Evolutionary conservation across 2,888 invertebrate species (phyloP).

Genomic region (Tenthredo scrophulariae): DNA sequence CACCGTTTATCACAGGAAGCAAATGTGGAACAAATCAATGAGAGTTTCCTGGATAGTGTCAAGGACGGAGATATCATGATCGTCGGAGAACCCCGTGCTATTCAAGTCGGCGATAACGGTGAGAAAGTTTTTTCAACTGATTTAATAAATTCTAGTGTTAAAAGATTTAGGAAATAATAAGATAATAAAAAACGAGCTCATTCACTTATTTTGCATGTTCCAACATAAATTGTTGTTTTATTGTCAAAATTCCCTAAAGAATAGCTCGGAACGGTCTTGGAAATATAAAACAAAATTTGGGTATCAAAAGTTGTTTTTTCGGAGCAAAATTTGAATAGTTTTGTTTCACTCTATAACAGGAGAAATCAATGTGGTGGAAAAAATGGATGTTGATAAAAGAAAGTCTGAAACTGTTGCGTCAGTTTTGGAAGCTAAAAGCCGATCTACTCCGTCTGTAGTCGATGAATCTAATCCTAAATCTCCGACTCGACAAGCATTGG

Average conservation of each 20-base stretch:
- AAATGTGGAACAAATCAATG: constrained; percentile 56
- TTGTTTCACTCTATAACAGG: constrained; percentile 60
- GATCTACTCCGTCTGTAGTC: background rate
- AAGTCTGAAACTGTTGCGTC: background rate
- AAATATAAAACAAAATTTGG: background rate
- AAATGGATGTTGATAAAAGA: constrained; percentile 62
- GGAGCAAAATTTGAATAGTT: background rate
- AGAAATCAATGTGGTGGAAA: constrained; percentile 70
- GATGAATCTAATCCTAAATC: constrained; percentile 56
- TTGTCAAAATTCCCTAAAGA: background rate
- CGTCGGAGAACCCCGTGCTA: constrained; percentile 68
- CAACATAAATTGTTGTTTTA: background rate
- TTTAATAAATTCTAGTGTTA: background rate
- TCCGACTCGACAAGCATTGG: constrained; percentile 59
- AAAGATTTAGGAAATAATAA: background rate
- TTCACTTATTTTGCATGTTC: background rate
- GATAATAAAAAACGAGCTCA: background rate
- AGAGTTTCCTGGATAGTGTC: constrained; percentile 69
- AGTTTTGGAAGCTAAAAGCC: background rate
- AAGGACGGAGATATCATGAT: constrained; percentile 72
- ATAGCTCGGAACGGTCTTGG: background rate
- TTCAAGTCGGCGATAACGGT: constrained; percentile 73
- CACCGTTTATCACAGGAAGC: constrained; percentile 55
- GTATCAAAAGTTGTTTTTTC: background rate
- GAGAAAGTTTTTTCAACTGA: constrained; percentile 46